Conservation (phyloP, 2,113 vertebrate genomes). For the Tragelaphus imberbis region DNA sequence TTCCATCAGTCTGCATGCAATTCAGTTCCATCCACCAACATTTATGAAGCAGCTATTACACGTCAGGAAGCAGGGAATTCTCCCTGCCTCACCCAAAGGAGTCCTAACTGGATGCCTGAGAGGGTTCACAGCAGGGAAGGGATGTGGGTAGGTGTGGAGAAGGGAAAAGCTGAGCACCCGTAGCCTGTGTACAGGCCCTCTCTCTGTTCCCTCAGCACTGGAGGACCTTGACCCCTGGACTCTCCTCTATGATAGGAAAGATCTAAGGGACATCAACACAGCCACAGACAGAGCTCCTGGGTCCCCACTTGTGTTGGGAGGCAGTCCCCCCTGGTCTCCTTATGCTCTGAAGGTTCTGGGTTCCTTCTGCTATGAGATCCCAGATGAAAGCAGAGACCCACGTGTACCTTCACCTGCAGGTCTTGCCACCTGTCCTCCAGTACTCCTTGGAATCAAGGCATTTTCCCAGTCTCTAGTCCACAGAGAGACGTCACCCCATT, state of each 20-base stretch:
- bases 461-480: background rate
- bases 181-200: background rate
- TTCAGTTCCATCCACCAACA: background rate
- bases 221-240: background rate
- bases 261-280: background rate
- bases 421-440: background rate
- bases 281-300: background rate
- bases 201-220: background rate
- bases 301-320: background rate
- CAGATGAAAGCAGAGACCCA: background rate
- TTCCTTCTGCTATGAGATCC: background rate
- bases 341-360: background rate
- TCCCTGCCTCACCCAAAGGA: background rate
- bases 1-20: background rate
- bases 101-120: background rate
- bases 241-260: background rate
- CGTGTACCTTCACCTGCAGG: background rate
- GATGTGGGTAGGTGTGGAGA: background rate
- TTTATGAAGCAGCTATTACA: background rate
- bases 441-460: background rate
- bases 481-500: background rate
- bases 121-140: background rate
- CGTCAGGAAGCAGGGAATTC: background rate
- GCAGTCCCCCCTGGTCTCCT: background rate
- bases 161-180: background rate